Evolutionary conservation across 2,797 vertebrate genomes (phyloP).

Genomic region (Smutsia gigantea): DNA sequence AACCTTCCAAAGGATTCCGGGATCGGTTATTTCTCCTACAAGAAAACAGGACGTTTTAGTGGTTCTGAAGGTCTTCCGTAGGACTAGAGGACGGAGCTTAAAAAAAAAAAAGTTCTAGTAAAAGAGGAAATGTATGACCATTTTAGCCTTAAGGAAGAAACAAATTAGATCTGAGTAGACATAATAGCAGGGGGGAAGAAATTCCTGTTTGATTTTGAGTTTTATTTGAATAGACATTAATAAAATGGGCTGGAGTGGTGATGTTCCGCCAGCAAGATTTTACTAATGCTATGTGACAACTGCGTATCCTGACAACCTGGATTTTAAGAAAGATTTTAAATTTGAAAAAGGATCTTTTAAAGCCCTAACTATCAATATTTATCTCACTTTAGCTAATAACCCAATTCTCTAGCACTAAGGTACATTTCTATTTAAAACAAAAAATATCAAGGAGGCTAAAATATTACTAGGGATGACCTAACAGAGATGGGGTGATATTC

Average conservation of each 20-base stretch:
- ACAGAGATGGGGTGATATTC: constrained; percentile 16
- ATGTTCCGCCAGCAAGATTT: constrained; percentile 35
- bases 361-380: constrained; percentile 58
- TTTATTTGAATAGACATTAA: constrained; percentile 71
- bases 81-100: not conserved
- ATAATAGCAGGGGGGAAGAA: not conserved
- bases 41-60: constrained; percentile 24
- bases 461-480: not conserved
- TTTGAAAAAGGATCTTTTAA: not conserved
- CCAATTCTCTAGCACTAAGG: constrained; percentile 9
- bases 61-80: constrained; percentile 36
- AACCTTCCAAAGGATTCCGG: not conserved
- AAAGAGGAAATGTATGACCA: constrained; percentile 53
- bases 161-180: constrained; percentile 55
- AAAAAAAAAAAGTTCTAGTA: not conserved
- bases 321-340: constrained; percentile 63
- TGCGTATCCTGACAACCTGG: constrained; percentile 49
- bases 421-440: constrained; percentile 38
- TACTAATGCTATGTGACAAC: constrained; percentile 61
- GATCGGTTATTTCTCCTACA: not conserved
- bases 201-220: constrained; percentile 57
- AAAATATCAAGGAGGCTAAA: not conserved
- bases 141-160: constrained; percentile 62
- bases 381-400: constrained; percentile 46
- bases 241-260: constrained; percentile 52